Evolutionary conservation across 2,888 invertebrate species (phyloP).

Genomic region (Saturnia japonica): DNA sequence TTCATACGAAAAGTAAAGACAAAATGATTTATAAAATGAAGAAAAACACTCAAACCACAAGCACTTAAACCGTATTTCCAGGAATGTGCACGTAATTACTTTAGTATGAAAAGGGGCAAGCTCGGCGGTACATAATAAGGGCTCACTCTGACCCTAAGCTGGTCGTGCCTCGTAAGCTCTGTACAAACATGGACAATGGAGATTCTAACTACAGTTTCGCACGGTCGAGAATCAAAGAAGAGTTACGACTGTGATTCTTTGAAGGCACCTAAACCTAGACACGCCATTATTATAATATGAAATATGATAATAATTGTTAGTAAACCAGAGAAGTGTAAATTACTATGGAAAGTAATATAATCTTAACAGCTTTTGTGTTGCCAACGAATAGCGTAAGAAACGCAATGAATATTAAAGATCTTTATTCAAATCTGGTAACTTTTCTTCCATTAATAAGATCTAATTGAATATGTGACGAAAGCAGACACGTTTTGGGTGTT

Average conservation of each 20-base stretch:
- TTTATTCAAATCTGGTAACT: conserved; percentile 16
- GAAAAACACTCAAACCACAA: neutral
- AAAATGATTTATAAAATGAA: too few species aligned
- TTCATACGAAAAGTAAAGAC: neutral
- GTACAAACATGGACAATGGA: conserved; percentile 61
- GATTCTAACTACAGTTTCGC: conserved; percentile 66
- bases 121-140: conserved; percentile 58
- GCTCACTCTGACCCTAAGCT: conserved; percentile 61
- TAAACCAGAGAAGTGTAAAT: neutral
- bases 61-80: conserved; percentile 2
- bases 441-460: conserved; percentile 34
- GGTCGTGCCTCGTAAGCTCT: conserved; percentile 50
- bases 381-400: neutral
- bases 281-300: neutral
- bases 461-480: conserved; percentile 35
- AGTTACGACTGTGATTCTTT: conserved; percentile 49
- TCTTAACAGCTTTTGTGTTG: neutral
- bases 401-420: neutral
- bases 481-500: conserved; percentile 48
- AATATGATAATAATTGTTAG: neutral
- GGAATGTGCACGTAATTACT: conserved; percentile 13
- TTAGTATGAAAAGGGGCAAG: conserved; percentile 43
- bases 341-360: neutral
- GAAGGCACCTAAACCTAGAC: conserved; percentile 35
- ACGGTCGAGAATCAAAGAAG: conserved; percentile 53